Percentiles rank a stretch among this genome's conserved stretches.
These are phyloP conservation scores for Exephanes ischioxanthus DNA, from an alignment of 2,888 invertebrate genomes.

Conservation along the genomic window DNA sequence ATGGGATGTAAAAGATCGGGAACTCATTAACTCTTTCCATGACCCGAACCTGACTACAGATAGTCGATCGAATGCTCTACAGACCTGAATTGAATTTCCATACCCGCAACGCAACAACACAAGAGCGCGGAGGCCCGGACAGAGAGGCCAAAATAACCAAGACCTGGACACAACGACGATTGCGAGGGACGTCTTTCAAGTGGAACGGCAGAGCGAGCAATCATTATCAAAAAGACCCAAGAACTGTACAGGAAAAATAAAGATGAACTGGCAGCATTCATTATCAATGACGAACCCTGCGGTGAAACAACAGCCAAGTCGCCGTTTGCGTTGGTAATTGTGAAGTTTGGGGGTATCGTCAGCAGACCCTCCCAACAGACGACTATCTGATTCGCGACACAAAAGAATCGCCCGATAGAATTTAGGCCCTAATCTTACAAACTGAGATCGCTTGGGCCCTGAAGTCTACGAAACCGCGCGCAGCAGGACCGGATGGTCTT, in stretches of 20 bases:
- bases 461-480: not conserved
- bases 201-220: not conserved
- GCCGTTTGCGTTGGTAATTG: not conserved
- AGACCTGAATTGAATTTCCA: not conserved
- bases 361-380: not conserved
- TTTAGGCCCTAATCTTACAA: not conserved
- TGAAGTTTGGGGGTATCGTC: not conserved
- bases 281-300: not conserved
- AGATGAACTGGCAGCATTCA: slow-evolving; percentile 2
- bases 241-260: slow-evolving; percentile 1
- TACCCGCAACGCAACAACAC: not conserved
- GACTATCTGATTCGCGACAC: not conserved
- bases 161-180: too few relatives aligned
- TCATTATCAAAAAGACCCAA: not conserved
- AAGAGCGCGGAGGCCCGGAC: not conserved
- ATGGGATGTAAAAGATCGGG: not conserved
- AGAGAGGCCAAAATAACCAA: not conserved
- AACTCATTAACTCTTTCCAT: not conserved
- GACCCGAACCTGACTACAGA: not conserved
- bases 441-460: slow-evolving; percentile 1
- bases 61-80: not conserved
- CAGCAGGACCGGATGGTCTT: slow-evolving; percentile 22
- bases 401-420: not conserved
- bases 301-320: not conserved
- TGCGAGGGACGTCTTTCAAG: not conserved